Percentiles rank a stretch among this genome's conserved stretches.
These are phyloP conservation scores for Zoanthus sociatus DNA, from an alignment of 92 coral and sea anemone species.

Conservation along the genomic window DNA sequence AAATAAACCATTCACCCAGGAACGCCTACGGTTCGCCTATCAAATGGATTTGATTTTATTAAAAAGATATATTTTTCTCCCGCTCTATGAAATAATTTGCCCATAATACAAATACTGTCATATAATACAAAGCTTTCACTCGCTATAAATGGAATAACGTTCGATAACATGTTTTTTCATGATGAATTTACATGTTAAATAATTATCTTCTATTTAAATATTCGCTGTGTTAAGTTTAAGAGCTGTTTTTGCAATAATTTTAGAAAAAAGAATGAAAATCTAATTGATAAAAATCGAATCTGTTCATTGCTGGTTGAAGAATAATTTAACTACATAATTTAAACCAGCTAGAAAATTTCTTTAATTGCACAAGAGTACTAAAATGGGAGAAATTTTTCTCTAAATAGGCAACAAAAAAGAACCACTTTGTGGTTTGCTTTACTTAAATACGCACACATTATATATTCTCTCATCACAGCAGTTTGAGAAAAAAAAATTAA, in stretches of 20 bases:
- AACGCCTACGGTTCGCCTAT: constrained; percentile 34
- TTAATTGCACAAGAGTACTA: background rate
- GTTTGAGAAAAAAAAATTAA: constrained; percentile 4
- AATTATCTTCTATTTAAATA: constrained; percentile 9
- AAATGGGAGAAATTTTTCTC: constrained; percentile 19
- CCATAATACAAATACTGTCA: constrained; percentile 50
- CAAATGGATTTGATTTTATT: constrained; percentile 52
- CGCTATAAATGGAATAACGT: constrained; percentile 28
- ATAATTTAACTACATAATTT: background rate
- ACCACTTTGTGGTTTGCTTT: constrained; percentile 27
- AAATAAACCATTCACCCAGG: constrained; percentile 54
- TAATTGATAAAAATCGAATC: background rate
- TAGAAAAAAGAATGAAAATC: constrained; percentile 17
- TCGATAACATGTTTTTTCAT: constrained; percentile 15
- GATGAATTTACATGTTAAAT: constrained; percentile 31
- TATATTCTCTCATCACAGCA: constrained; percentile 8
- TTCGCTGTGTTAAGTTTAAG: background rate
- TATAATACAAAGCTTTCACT: constrained; percentile 35
- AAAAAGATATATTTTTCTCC: constrained; percentile 53
- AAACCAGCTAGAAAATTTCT: background rate
- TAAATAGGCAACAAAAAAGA: background rate
- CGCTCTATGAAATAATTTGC: constrained; percentile 48
- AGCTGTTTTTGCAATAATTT: background rate
- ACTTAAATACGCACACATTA: background rate
- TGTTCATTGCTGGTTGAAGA: background rate